Conservation (phyloP, 1,140 invertebrate genomes). For the Acromyrmex heyeri region DNA sequence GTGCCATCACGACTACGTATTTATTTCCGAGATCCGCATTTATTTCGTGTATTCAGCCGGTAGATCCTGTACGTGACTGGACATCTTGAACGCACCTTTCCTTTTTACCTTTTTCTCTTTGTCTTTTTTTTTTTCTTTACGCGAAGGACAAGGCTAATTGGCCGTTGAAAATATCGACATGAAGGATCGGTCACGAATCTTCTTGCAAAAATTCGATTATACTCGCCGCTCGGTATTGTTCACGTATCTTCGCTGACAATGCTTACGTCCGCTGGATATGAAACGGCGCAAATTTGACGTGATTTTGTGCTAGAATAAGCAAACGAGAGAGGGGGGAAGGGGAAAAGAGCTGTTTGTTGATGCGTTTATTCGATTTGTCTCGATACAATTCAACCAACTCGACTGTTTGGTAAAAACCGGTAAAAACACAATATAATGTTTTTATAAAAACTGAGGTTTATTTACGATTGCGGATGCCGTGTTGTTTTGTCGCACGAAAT, state of each 20-base stretch:
- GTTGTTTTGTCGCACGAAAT: neutral
- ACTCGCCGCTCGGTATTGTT: neutral
- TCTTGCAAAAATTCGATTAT: neutral
- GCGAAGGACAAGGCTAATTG: constrained; percentile 34
- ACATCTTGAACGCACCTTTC: constrained; percentile 29
- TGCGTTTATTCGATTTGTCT: constrained; percentile 35
- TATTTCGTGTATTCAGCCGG: constrained; percentile 57
- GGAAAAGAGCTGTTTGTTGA: neutral
- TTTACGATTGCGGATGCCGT: constrained; percentile 6
- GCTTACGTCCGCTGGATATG: neutral
- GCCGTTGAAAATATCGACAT: constrained; percentile 13
- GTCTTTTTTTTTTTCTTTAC: neutral
- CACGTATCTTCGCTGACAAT: neutral
- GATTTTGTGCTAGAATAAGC: neutral
- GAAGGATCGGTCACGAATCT: constrained; percentile 13
- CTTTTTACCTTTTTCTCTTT: constrained; percentile 8
- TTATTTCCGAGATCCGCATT: constrained; percentile 55
- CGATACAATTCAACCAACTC: constrained; percentile 51
- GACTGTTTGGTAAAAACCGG: constrained; percentile 6
- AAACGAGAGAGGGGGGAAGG: neutral
- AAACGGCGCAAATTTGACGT: neutral
- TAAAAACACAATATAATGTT: constrained; percentile 53
- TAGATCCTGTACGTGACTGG: constrained; percentile 58
- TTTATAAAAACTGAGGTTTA: constrained; percentile 58
- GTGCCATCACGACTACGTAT: constrained; percentile 47